Evolutionary conservation across 2,888 invertebrate genomes (phyloP).

Genomic region (Drosophila mayaguana): DNA sequence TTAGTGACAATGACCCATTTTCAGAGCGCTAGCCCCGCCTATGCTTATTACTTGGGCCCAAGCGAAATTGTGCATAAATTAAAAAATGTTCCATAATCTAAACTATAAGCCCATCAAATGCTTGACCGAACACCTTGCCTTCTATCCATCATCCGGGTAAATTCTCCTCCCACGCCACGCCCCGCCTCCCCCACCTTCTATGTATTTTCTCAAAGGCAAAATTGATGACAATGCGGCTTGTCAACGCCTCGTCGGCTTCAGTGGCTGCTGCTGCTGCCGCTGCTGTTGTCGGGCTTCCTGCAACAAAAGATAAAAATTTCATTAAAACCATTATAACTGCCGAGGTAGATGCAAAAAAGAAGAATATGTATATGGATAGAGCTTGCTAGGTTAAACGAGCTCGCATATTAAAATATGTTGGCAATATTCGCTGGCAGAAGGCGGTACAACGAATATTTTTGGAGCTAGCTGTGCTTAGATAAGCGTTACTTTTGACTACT

Average conservation of each 20-base stretch:
- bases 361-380: slow-evolving; percentile 6
- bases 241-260: slow-evolving; percentile 66
- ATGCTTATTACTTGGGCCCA: slow-evolving; percentile 16
- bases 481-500: too few species aligned
- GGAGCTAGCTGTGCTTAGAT: neutral
- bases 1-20: slow-evolving; percentile 75
- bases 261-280: slow-evolving; percentile 20
- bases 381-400: slow-evolving; percentile 29
- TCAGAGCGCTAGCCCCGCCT: slow-evolving; percentile 23
- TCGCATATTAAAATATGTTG: slow-evolving; percentile 17
- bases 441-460: slow-evolving; percentile 18
- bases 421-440: slow-evolving; percentile 32
- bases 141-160: slow-evolving; percentile 15
- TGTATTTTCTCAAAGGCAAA: slow-evolving; percentile 58
- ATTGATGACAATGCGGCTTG: slow-evolving; percentile 80
- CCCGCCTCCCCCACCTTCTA: neutral
- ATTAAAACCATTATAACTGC: slow-evolving; percentile 77
- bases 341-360: slow-evolving; percentile 45
- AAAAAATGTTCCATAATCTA: slow-evolving; percentile 61
- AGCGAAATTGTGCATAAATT: slow-evolving; percentile 75
- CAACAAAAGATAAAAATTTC: slow-evolving; percentile 80
- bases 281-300: slow-evolving; percentile 53
- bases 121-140: slow-evolving; percentile 55
- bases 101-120: slow-evolving; percentile 67
- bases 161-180: neutral